A percentile compares a stretch with the other conserved stretches of the same genome.
phyloP scores from a whole-genome alignment of 2,113 vertebrate species.

The Ifrita kowaldi region DNA sequence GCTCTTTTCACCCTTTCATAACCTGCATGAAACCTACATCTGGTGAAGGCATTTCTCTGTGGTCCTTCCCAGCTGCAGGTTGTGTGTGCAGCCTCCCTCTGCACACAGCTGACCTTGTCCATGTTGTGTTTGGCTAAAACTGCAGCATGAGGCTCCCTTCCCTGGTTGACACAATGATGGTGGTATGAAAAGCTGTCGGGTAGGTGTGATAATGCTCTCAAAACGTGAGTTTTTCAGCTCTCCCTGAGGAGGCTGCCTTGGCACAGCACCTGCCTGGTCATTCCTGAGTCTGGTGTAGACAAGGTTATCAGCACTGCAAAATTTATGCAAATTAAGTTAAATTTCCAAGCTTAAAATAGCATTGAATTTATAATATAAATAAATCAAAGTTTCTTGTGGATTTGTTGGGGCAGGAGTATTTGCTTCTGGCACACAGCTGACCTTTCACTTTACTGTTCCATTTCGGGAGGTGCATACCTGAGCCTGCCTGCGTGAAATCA shows the following conservation, averaged over 20 bases:
- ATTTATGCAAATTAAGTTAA: neutral
- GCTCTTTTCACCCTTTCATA: neutral
- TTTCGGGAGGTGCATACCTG: neutral
- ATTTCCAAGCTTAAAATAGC: neutral
- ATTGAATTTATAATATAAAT: neutral
- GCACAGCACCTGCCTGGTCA: neutral
- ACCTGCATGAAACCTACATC: neutral
- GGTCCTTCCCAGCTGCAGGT: neutral
- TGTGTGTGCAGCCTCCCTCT: neutral
- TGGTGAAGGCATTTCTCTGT: neutral
- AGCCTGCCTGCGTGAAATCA: neutral
- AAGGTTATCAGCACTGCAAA: too few species aligned
- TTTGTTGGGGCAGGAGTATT: neutral
- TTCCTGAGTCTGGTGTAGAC: rapidly evolving
- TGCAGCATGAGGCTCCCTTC: neutral
- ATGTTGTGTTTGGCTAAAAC: neutral
- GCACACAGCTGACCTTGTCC: neutral
- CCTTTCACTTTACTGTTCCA: neutral
- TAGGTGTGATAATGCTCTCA: neutral
- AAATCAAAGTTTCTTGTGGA: neutral
- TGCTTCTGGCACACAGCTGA: neutral
- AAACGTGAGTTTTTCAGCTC: neutral
- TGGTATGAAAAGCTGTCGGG: neutral
- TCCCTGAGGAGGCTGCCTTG: neutral
- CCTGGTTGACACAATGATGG: neutral